Percentiles rank a stretch among this genome's conserved stretches.
Conservation (phyloP, 2,888 invertebrate genomes). For the Ophioninae sp. region DNA sequence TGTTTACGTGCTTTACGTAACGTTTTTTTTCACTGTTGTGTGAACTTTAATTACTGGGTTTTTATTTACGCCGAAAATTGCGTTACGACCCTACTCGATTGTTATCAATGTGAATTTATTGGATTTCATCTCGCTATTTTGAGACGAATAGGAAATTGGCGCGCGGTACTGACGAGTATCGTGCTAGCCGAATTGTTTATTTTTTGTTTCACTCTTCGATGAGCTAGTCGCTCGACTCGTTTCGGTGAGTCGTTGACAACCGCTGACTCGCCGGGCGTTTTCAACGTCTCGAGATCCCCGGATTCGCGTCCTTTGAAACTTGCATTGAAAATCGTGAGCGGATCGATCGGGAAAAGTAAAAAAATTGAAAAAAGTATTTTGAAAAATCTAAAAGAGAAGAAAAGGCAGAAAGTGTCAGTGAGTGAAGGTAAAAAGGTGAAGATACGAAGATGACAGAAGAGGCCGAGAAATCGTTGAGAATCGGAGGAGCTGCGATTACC, state of each 20-base stretch:
- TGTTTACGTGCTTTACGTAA: neutral
- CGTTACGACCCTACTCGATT: neutral
- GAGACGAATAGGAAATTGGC: conserved; percentile 28
- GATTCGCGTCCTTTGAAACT: neutral
- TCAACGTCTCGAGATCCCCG: neutral
- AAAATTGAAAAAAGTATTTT: too few species aligned
- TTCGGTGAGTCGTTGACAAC: neutral
- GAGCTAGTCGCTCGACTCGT: neutral
- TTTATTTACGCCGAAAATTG: neutral
- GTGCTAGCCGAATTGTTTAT: neutral
- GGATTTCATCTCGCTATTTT: neutral
- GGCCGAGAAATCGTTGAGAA: neutral
- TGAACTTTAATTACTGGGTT: neutral
- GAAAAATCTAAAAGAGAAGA: neutral
- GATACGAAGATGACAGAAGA: conserved; percentile 31
- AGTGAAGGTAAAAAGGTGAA: neutral
- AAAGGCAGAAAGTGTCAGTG: conserved; percentile 42
- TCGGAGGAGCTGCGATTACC: conserved; percentile 26
- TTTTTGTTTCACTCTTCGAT: conserved; percentile 26
- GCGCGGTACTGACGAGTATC: conserved; percentile 58
- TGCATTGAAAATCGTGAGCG: neutral
- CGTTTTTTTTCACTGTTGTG: neutral
- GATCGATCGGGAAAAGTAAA: neutral
- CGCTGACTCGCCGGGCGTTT: neutral
- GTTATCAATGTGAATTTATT: neutral